Percentiles rank a stretch among this genome's conserved stretches.
These are phyloP conservation scores for Hippopotamus amphibius DNA, from an alignment of 2,113 vertebrate species.

Conservation along the genomic window DNA sequence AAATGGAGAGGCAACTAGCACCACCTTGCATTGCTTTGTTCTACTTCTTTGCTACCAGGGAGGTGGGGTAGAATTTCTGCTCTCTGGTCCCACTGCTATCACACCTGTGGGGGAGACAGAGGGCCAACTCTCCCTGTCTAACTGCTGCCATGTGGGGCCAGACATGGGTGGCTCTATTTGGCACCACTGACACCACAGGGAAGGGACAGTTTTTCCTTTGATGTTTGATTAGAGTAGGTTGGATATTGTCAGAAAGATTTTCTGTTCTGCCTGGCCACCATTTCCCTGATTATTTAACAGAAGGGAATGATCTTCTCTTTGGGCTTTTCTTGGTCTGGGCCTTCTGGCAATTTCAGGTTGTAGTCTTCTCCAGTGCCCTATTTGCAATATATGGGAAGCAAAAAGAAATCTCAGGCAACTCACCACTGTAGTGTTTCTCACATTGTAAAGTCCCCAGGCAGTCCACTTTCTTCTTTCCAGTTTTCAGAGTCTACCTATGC, in stretches of 20 bases:
- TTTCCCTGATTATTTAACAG: not conserved
- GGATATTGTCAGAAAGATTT: not conserved
- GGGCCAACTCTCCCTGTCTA: too few species aligned
- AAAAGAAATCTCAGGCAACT: not conserved
- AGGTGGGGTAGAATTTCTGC: too few species aligned
- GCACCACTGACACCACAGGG: not conserved
- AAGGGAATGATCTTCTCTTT: not conserved
- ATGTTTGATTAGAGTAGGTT: not conserved
- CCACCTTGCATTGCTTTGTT: too few species aligned
- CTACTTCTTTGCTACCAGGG: too few species aligned
- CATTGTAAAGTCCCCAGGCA: not conserved
- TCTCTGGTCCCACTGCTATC: too few species aligned
- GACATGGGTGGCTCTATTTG: not conserved
- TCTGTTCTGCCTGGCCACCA: slow-evolving; percentile 2
- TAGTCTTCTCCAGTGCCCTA: not conserved
- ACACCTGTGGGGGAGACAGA: too few species aligned
- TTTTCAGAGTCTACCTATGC: slow-evolving; percentile 14
- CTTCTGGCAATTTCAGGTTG: not conserved
- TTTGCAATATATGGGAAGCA: not conserved
- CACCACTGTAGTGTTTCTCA: not conserved
- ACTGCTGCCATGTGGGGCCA: too few species aligned
- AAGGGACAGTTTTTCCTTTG: slow-evolving; percentile 4
- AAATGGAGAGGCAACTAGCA: too few species aligned
- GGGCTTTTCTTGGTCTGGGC: not conserved
- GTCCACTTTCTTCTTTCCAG: not conserved